Conservation (phyloP, 2,113 vertebrate genomes). For the Oryzias javanicus region DNA sequence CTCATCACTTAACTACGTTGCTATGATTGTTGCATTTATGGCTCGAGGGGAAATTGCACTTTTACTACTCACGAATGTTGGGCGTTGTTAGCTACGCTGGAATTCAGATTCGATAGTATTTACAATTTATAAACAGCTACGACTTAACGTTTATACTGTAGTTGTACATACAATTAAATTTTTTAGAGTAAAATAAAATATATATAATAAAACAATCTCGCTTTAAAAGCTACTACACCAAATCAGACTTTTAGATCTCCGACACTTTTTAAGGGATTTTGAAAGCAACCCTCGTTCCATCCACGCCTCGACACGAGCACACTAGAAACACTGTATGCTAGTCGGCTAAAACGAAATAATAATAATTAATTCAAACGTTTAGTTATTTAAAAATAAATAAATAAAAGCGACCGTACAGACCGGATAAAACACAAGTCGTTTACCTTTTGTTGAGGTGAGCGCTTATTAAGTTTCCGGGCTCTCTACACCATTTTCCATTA, state of each 20-base stretch:
- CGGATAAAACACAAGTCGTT: background rate
- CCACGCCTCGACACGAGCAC: constrained; percentile 1
- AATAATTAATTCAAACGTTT: constrained; percentile 36
- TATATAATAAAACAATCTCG: background rate
- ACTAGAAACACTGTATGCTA: background rate
- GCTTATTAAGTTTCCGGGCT: constrained; percentile 8
- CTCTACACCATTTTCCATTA: constrained; percentile 9
- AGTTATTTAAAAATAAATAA: background rate
- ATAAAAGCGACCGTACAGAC: background rate
- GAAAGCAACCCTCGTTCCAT: constrained; percentile 30
- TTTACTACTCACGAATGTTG: too few relatives aligned
- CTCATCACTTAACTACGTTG: too few relatives aligned
- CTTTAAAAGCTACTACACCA: background rate
- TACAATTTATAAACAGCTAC: too few relatives aligned
- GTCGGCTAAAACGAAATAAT: constrained; percentile 19
- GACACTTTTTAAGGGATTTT: background rate
- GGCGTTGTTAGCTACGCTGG: too few relatives aligned
- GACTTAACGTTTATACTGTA: too few relatives aligned
- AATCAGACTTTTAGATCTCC: background rate
- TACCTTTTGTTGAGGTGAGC: background rate
- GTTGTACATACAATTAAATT: too few relatives aligned
- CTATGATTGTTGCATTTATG: too few relatives aligned
- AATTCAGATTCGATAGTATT: too few relatives aligned
- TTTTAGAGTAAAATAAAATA: too few relatives aligned
- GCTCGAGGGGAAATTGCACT: too few relatives aligned